Conservation (phyloP, 35 echinoderm and acorn worm genomes). For the Acanthaster planci region DNA sequence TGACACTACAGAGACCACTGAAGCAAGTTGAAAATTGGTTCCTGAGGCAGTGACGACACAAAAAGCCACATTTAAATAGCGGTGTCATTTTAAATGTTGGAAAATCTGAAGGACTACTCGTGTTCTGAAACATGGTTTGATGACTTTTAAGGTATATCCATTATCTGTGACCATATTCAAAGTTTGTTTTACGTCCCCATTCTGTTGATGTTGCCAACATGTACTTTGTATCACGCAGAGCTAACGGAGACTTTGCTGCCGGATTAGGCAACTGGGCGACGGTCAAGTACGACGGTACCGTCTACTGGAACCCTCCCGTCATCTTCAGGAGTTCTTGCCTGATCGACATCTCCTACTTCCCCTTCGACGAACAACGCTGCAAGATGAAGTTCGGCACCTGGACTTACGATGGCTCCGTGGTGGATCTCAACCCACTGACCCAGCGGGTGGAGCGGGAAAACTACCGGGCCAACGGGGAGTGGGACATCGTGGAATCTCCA, state of each 20-base stretch:
- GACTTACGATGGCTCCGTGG: conserved; percentile 71
- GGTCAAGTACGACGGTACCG: conserved; percentile 64
- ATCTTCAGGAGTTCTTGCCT: conserved; percentile 80
- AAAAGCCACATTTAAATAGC: too few relatives aligned
- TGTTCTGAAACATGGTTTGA: too few relatives aligned
- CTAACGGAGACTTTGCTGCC: conserved; percentile 39
- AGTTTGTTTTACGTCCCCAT: too few relatives aligned
- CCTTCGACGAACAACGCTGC: conserved; percentile 82
- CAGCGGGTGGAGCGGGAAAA: conserved; percentile 65
- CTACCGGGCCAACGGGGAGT: conserved; percentile 89
- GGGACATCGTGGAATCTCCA: conserved; percentile 82
- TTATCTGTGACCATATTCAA: too few relatives aligned
- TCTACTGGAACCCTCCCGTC: conserved; percentile 79
- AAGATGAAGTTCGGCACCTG: conserved; percentile 92
- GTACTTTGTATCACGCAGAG: conserved; percentile 6
- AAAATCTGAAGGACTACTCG: too few relatives aligned
- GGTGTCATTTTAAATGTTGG: too few relatives aligned
- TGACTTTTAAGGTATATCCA: too few relatives aligned
- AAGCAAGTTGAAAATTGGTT: too few relatives aligned
- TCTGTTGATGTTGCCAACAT: neutral
- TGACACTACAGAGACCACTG: too few relatives aligned
- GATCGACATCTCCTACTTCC: conserved; percentile 79
- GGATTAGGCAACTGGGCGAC: conserved; percentile 57
- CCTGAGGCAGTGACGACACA: too few relatives aligned
- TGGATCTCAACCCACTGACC: conserved; percentile 48